Percentiles rank a stretch among this genome's conserved stretches.
Evolutionary conservation across 1,140 invertebrate genomes (phyloP).

Genomic region (Caenorhabditis brenneri): DNA sequence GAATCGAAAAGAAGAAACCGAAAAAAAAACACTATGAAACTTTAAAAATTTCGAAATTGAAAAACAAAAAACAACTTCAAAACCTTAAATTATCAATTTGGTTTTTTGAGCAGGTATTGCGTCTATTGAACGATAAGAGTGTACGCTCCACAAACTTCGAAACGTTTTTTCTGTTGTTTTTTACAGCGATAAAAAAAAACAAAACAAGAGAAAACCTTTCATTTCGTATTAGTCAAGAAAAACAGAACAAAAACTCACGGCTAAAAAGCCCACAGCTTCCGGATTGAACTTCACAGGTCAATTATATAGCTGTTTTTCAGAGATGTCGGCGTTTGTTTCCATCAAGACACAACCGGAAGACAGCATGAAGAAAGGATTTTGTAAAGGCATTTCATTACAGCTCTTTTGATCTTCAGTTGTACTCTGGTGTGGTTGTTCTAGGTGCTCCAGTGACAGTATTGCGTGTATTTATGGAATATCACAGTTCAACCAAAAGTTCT

Average conservation of each 20-base stretch:
- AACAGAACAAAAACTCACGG: neutral
- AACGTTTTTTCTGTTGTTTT: too few species aligned
- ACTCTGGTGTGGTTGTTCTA: neutral
- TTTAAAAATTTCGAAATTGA: neutral
- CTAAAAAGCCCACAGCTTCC: neutral
- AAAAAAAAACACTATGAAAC: neutral
- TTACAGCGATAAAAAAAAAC: neutral
- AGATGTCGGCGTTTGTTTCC: neutral
- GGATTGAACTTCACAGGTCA: neutral
- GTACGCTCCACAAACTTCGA: too few species aligned
- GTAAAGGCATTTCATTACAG: constrained; percentile 6
- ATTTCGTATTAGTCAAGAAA: neutral
- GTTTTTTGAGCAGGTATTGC: too few species aligned
- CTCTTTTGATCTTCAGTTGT: constrained; percentile 6
- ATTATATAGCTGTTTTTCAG: constrained; percentile 11
- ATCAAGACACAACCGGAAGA: neutral
- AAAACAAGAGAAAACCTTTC: too few species aligned
- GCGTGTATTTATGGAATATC: neutral
- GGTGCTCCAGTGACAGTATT: neutral
- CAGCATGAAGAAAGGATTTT: neutral
- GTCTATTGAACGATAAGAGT: too few species aligned
- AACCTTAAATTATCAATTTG: neutral
- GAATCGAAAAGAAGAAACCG: neutral
- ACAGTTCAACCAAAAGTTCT: neutral
- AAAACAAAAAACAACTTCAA: too few species aligned